Base-by-base conservation (phyloP, 2,797 vertebrate species). In the Notolabrus celidotus region DNA sequence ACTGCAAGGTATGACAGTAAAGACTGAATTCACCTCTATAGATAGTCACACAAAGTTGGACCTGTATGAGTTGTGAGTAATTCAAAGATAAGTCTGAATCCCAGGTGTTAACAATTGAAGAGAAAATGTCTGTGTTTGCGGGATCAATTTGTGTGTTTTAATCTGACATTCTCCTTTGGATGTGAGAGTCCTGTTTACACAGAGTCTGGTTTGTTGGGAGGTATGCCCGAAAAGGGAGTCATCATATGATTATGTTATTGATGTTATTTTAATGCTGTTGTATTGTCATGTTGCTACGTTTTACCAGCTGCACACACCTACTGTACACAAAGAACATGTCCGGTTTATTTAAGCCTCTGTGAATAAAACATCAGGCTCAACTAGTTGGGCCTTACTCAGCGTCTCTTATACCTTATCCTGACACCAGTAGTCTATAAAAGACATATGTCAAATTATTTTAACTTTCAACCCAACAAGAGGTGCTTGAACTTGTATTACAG, bases 221-320 rank as follows among this genome's bases (percentile, higher is more conserved):
- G n/a, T 7, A 19, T 20, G 55, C n/a, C n/a, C n/a, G n/a, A n/a
- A n/a, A n/a, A 42, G 12, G 39, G 7, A 43, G 33, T 64, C 4
- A 8, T 34, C 20, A 50, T 22, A 3, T 25, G 29, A 31, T 2
- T 45, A 34, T 10, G 17, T 55, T 54, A 10, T 11, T 47, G 2
- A 47, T 56, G 10, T 27, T 12, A 54, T 49, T 50, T 43, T 31
- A 63, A 29, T 50, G 60, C 31, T 59, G 25, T 6, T 45, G 20
- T 36, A 22, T 19, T 59, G 23, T 12, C 39, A 19, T 34, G 17
- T 47, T 31, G 29, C 16, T 38, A 67, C n/a, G 29, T 63, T 80
- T 47, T 41, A 74, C 50, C 19, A 12, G 19, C 22, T 53, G 62
- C 20, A 49, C 27, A 41, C 10, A 45, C 25, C 42, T 23, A 14